Percentiles rank a stretch among this genome's conserved stretches.
These are phyloP conservation scores for Tenthredo mesomela DNA, from an alignment of 2,888 invertebrate species.

Conservation along the genomic window DNA sequence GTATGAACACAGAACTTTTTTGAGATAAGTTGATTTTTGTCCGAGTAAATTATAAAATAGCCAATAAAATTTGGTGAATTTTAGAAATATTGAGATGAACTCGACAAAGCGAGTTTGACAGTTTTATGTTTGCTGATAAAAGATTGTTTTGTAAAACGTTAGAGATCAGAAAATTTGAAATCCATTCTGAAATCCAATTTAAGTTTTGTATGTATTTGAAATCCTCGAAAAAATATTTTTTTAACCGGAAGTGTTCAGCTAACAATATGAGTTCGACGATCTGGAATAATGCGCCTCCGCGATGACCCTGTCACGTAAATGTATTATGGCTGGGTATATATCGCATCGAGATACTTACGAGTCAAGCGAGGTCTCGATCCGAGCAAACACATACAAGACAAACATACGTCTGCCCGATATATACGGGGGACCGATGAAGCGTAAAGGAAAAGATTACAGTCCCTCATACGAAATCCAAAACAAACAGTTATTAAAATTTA, in stretches of 20 bases:
- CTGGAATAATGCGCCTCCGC: background rate
- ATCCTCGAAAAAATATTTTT: background rate
- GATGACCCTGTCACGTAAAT: conserved; percentile 23
- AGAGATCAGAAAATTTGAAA: too few species aligned
- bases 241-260: background rate
- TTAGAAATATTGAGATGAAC: too few species aligned
- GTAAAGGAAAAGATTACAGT: conserved; percentile 16
- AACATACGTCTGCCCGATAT: background rate
- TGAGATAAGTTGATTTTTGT: too few species aligned
- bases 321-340: background rate
- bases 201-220: background rate
- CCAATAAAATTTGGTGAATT: too few species aligned
- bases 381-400: conserved; percentile 17
- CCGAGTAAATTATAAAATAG: too few species aligned
- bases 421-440: background rate
- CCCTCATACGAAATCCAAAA: conserved; percentile 17
- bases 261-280: background rate
- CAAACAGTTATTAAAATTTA: conserved; percentile 25
- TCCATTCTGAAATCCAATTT: too few species aligned
- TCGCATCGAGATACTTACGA: conserved; percentile 10
- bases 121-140: too few species aligned
- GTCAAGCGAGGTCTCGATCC: conserved; percentile 3
- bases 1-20: background rate
- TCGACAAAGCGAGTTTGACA: too few species aligned
- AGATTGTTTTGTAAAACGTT: too few species aligned